Evolutionary conservation across 2,113 vertebrate genomes (phyloP).

Genomic region (Sander vitreus): DNA sequence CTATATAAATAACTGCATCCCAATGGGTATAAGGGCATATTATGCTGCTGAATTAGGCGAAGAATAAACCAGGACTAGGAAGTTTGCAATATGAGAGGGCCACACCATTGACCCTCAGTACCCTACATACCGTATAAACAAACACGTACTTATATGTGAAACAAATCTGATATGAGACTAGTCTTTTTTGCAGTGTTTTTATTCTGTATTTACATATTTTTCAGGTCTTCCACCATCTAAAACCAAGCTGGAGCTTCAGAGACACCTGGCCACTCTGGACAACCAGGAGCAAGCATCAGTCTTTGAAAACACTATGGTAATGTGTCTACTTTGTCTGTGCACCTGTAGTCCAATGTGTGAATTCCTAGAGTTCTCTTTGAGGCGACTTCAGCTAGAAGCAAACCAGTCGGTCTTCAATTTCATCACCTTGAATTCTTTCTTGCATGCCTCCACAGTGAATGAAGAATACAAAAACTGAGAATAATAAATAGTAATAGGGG

Average conservation of each 20-base stretch:
- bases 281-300: constrained; percentile 92
- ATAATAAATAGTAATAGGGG: too few relatives aligned
- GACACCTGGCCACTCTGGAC: constrained; percentile 92
- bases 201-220: constrained; percentile 20
- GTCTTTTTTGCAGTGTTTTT: neutral
- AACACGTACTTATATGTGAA: neutral
- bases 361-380: constrained; percentile 8
- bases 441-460: too few relatives aligned
- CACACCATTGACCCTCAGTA: neutral
- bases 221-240: constrained; percentile 92
- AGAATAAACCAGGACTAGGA: neutral
- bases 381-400: constrained; percentile 9
- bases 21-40: neutral
- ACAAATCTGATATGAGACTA: neutral
- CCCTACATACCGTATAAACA: neutral
- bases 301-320: constrained; percentile 95
- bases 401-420: constrained; percentile 35
- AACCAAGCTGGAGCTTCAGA: constrained; percentile 95
- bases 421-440: neutral
- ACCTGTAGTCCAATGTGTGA: neutral
- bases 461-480: too few relatives aligned
- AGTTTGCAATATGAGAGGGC: neutral
- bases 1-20: neutral
- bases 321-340: constrained; percentile 15
- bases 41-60: neutral